Evolutionary conservation across 2,113 vertebrate genomes (phyloP), one percentile per base, ranked within the genome.

Genomic region (Ascaphus truei): DNA sequence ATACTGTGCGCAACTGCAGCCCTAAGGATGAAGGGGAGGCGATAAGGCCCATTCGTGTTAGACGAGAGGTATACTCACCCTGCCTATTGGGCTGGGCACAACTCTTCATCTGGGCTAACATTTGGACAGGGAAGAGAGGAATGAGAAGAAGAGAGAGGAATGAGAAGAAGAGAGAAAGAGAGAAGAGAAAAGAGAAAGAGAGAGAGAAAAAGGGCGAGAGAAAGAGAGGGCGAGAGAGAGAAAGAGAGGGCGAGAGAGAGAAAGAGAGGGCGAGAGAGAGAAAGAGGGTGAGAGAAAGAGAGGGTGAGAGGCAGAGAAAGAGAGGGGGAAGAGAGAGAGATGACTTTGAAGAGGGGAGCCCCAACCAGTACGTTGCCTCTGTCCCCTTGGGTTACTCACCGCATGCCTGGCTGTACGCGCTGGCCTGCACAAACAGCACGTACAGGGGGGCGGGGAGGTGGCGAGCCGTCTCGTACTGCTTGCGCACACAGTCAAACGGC

Each of bases 401-500:
- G 33, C 96, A 99, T 67, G 97, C 96, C 80, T 98, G 95, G 5
- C 94, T 90, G 0, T 98, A 99, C 1, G 97, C 94, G 2, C 91
- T 95, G 59, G 94, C 93, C 86, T 98, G 97, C 30, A 99, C 96
- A 55, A 98, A 93, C 52, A 98, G 88, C 15, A 98, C 96, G 0
- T 98, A 98, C 27, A 99, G 93, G 1, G 97, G 92, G 0, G 97
- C 94, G 0, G 96, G 96, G 67, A 98, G 89, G 75, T 98, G 96
- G 1, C 93, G 92, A 3, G 95, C 94, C 0, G 92, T 85, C 80
- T 99, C 97, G 0, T 95, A 92, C 71, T 98, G 96, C 73, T 96
- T 99, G 88, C 96, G 96, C 1, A 92, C 92, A 77, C 94, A 95
- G 82, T 98, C 95, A 1, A 92, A 98, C 0, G 97, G 97, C 94